Base-by-base conservation (phyloP, 2,113 vertebrate species). In the cat (Felis catus) region DNA sequence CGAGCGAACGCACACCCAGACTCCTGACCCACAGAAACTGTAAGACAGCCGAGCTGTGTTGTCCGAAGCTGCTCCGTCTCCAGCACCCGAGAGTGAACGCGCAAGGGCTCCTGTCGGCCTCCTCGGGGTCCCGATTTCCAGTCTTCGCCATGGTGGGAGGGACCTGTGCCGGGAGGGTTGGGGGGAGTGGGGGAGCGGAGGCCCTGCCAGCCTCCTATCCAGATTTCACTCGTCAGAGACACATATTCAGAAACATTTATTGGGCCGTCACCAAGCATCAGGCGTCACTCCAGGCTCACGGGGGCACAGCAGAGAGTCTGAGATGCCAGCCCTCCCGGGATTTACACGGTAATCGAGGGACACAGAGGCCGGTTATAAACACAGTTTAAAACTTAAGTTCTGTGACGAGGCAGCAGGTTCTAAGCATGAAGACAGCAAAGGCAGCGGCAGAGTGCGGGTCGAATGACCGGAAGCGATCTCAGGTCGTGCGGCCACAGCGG, bases 161-260 rank as follows among this genome's bases (percentile, higher is more conserved):
- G 27, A 45, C 7, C 39, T 7, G 39, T 10, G 19, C 23, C 33
- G 5, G 25, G 76, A 18, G 31, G 21, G 36, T 3, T 16, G 3
- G n/a, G 23, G 33, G n/a, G 1, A 4, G n/a, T 1, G 13, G 9
- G 19, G 27, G 3, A 33, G 31, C 11, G 27, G 19, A 61, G 11
- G 29, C 13, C 31, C 16, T 25, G 39, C 27, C 16, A 4, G 25
- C 9, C 41, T 33, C 82, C 55, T n/a, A 16, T 7, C 14, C 27
- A 66, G 71, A 55, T 39, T 41, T n/a, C 8, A 15, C 19, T 36
- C 39, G 16, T 29, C 79, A 1, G 14, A 63, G 53, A 48, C 39
- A 51, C 33, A 7, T 10, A 16, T 9, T 41, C 39, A 27, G 27
- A 61, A 36, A 48, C 70, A 16, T n/a, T 36, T 61, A 7, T 0